phyloP scores from a whole-genome alignment of 2,113 vertebrate species.

The Oryzias melastigma region DNA sequence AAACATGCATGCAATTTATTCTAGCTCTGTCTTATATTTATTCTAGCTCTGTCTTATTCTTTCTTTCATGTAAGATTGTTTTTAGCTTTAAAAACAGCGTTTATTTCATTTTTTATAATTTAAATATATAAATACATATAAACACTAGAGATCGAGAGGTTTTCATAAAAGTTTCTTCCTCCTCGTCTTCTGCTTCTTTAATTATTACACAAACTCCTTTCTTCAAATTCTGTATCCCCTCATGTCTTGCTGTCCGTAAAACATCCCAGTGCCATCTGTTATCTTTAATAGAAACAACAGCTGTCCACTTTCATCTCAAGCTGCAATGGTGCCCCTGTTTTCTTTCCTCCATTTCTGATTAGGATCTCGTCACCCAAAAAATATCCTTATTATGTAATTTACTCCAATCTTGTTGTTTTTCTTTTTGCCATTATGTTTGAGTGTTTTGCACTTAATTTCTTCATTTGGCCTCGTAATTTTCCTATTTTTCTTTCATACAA shows the following conservation, averaged over 20 bases:
- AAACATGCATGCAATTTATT: neutral
- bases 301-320: conserved; percentile 6
- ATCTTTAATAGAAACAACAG: conserved; percentile 6
- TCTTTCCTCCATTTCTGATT: conserved; percentile 8
- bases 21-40: too few species aligned
- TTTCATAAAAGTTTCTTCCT: neutral
- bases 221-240: neutral
- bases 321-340: neutral
- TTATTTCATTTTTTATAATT: too few species aligned
- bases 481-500: neutral
- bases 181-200: neutral
- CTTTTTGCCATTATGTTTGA: conserved; percentile 13
- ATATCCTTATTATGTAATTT: conserved; percentile 14
- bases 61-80: too few species aligned
- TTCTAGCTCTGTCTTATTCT: too few species aligned
- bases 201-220: conserved; percentile 1
- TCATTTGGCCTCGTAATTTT: conserved; percentile 23
- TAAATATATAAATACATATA: too few species aligned
- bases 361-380: neutral
- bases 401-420: conserved; percentile 13
- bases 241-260: neutral
- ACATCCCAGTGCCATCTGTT: neutral
- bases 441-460: conserved; percentile 15
- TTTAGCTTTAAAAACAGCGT: too few species aligned
- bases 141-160: too few species aligned